Evolutionary conservation across 2,113 vertebrate species (phyloP).

Genomic region (Myotis davidii): DNA sequence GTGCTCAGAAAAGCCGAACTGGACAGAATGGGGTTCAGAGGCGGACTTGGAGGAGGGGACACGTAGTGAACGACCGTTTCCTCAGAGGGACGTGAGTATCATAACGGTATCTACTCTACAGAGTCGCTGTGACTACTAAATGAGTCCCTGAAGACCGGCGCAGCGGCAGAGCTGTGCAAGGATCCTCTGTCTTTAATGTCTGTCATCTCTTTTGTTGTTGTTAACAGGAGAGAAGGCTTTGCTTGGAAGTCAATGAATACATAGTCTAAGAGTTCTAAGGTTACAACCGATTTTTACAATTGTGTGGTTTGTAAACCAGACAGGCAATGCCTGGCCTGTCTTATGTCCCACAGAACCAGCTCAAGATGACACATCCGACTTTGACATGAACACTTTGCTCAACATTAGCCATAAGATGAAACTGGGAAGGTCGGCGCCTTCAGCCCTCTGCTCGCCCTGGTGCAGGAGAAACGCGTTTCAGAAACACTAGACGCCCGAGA

Average conservation of each 20-base stretch:
- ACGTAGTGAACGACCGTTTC: not conserved
- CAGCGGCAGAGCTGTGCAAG: not conserved
- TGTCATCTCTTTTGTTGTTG: not conserved
- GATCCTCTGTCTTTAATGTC: not conserved
- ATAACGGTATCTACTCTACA: not conserved
- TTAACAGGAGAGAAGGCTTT: not conserved
- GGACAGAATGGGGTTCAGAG: too few species aligned
- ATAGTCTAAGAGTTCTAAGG: not conserved
- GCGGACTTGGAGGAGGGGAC: too few species aligned
- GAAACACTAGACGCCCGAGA: not conserved
- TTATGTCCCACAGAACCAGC: not conserved
- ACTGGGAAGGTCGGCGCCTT: not conserved
- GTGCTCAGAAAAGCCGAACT: too few species aligned
- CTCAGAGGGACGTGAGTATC: not conserved
- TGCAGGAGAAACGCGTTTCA: not conserved
- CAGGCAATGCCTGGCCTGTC: too few species aligned
- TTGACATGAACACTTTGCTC: not conserved
- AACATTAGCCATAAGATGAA: not conserved
- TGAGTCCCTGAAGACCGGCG: not conserved
- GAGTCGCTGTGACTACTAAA: not conserved
- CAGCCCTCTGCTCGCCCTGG: not conserved
- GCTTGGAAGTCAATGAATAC: not conserved
- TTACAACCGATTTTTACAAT: not conserved
- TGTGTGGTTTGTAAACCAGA: not conserved
- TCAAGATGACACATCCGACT: conserved; percentile 5